Base-by-base conservation (phyloP, 2,797 vertebrate species). In the Leptodactylus fallax region DNA sequence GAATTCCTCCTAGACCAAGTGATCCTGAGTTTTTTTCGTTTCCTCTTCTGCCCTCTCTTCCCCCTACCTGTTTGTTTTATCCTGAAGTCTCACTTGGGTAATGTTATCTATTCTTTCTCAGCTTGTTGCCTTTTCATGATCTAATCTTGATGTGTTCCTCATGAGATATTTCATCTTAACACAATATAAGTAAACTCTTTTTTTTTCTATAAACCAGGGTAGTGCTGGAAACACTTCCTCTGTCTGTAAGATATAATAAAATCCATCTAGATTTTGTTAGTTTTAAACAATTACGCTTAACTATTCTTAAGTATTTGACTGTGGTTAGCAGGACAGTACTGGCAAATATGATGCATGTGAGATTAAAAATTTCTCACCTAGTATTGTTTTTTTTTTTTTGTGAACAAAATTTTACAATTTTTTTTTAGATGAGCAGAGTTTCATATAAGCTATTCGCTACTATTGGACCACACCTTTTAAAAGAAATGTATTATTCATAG, bases 81-180 rank as follows among this genome's bases (percentile, higher is more conserved):
- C 23, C 36, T 80, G 45, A 88, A 79, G 55, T 72, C 76, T 79
- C 82, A 84, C 53, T 74, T 72, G 87, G 87, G 76, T 45, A 88
- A 88, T 85, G 83, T 71, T 88, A 72, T 67, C 78, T 81, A 85
- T 88, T 88, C 78, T 85, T 81, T 85, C 72, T 55, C 78, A 76
- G 87, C 77, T 81, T 85, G 77, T 85, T 88, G 83, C 83, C 14
- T 85, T 88, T 85, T 63, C 56, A 76, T 69, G 58, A 85, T 88
- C 83, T 85, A 60, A 83, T 83, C 72, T 87, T 87, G 79, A 83
- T 67, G 81, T 88, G 53, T 88, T 81, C 49, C 76, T 51, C 83
- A 36, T 85, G 83, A 85, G 87, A 74, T 74, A 88, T 79, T 79
- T 85, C 36, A 55, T 80, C 27, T 81, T 85, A 74, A 85, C 77